Evolutionary conservation across 1,140 invertebrate genomes (phyloP), one percentile per base, ranked within the genome.

Genomic region (Cherax quadricarinatus): DNA sequence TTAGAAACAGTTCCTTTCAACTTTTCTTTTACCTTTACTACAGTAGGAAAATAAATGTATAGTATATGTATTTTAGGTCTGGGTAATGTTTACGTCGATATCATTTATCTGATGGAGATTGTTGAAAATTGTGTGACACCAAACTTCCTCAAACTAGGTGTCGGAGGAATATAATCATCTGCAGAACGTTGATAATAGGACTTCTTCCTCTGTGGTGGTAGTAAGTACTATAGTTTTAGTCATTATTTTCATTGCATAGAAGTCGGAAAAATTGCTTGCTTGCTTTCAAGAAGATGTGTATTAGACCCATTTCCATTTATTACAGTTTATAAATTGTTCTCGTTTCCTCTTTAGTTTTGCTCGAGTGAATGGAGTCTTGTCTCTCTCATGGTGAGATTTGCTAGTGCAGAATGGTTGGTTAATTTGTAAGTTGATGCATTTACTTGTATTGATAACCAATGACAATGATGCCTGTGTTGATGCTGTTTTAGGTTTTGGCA

Each of bases 151-250:
- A 60, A 83, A 57, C 48, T 83, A 83, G 81, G 81, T 83, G 81
- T 83, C 51, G 51, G 81, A 83, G 81, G 81, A 83, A 60, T 53
- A 60, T 53, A 57, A 16, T 83, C 51, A 51, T 30, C 81, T 57
- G 51, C 81, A 83, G 51, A 83, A 14, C 81, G 12, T 48, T 57
- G 81, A 57, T 83, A 83, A n/a, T 81, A 81, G 79, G 81, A 83
- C 51, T 53, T 83, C 51, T 48, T 83, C 81, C 81, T 21, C 81
- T n/a, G 79, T 51, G 79, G 14, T 81, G n/a, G 81, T 83, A 48
- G 49, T 83, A 83, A 83, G 81, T 83, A 57, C 57, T 83, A 14
- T 53, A 24, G 24, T 30, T 75, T 30, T 75, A 7, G 70, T 75
- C 70, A 75, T 75, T 75, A 30, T 30, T 75, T 30, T 75, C 7